Evolutionary conservation across 1,140 invertebrate species (phyloP), one percentile per base, ranked within the genome.

Genomic region (Choristoneura fumiferana): DNA sequence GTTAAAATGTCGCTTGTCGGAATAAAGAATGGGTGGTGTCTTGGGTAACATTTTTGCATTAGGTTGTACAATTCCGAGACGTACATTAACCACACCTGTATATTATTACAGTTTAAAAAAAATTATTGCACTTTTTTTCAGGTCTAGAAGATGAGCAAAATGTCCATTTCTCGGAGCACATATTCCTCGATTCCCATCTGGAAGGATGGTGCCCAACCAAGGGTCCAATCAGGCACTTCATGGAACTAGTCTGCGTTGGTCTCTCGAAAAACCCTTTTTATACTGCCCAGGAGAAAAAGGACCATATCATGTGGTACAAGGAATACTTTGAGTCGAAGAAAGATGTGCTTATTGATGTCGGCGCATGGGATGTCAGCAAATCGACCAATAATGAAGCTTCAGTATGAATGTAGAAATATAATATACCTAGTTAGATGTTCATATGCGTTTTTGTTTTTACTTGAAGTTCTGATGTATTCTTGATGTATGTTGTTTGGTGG

Each of bases 161-260:
- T 63, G 91, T 96, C 0, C 93, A 95, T 65, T 98, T 98, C 81
- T 92, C 95, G 0, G 96, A 98, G 64, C 98, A 99, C 78, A 93
- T 99, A 12, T 98, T 99, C 82, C 85, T 99, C 6, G 97, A 99
- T 63, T 84, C 91, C 13, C 93, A 97, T 80, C 90, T 99, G 14
- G 92, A 95, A 77, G 92, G 91, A 1, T 98, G 96, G 95, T 99
- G 98, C 89, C 98, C 98, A 0, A 91, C 89, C 35, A 93, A 91
- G 72, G 98, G 98, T 0, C 97, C 98, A 0, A 92, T 99, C 58
- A 90, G 96, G 12, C 96, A 99, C 85, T 99, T 98, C 81, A 99
- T 99, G 98, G 97, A 99, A 81, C 90, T 99, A 4, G 97, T 99
- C 0, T 95, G 95, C 68, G 92, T 95, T 0, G 98, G 97, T n/a